phyloP scores from a whole-genome alignment of 1,140 invertebrate genomes.

The Drosophila ananassae region DNA sequence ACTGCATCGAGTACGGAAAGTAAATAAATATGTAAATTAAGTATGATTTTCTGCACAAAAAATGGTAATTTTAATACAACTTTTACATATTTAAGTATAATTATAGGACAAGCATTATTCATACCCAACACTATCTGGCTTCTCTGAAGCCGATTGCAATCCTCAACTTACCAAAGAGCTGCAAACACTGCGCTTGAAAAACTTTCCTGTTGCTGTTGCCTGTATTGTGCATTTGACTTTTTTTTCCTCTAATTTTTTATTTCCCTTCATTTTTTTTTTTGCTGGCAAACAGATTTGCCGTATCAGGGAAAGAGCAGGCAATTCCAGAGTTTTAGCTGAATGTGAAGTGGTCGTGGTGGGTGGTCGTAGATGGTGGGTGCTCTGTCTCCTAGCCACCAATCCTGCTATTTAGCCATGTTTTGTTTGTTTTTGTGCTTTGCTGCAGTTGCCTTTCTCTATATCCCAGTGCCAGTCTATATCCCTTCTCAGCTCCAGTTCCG shows the following conservation, averaged over 20 bases:
- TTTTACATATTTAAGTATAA: too few species aligned
- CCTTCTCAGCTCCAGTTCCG: slow-evolving; percentile 14
- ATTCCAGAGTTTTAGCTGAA: slow-evolving; percentile 43
- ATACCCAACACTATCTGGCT: background rate
- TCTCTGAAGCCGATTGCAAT: slow-evolving; percentile 20
- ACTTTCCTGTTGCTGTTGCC: slow-evolving; percentile 25
- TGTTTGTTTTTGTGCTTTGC: slow-evolving; percentile 67
- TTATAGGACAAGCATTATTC: too few species aligned
- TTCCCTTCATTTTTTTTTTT: slow-evolving; percentile 17
- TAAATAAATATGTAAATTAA: background rate
- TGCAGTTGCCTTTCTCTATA: slow-evolving; percentile 27
- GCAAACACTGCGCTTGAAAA: slow-evolving; percentile 43
- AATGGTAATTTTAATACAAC: background rate
- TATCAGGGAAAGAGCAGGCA: slow-evolving; percentile 57
- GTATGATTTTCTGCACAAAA: background rate
- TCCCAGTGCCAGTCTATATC: slow-evolving; percentile 1
- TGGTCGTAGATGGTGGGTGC: slow-evolving; percentile 7
- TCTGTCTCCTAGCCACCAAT: background rate
- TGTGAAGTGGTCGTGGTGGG: slow-evolving; percentile 17
- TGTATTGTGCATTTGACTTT: slow-evolving; percentile 27
- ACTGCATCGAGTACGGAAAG: slow-evolving; percentile 4
- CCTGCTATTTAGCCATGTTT: slow-evolving; percentile 72
- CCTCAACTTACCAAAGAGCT: slow-evolving; percentile 19
- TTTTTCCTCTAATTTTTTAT: slow-evolving; percentile 7
- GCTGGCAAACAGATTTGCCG: slow-evolving; percentile 68